Conservation (phyloP, 1,140 invertebrate species). For the Asobara japonica region DNA sequence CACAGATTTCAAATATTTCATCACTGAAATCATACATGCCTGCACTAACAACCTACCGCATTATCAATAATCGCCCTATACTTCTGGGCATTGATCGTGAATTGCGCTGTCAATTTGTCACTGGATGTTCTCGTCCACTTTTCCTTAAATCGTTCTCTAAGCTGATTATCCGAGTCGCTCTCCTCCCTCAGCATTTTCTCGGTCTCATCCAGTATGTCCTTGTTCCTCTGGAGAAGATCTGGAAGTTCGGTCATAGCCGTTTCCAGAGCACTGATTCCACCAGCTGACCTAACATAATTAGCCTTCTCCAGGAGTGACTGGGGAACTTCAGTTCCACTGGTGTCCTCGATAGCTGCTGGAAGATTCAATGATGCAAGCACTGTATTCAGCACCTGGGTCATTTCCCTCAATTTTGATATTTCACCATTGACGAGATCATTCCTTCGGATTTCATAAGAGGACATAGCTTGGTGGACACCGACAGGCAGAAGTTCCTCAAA, state of each 20-base stretch:
- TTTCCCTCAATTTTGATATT: conserved; percentile 85
- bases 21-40: no score
- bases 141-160: conserved; percentile 90
- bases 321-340: conserved; percentile 79
- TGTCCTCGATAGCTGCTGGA: conserved; percentile 95
- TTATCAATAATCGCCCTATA: conserved; percentile 94
- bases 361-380: conserved; percentile 94
- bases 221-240: conserved; percentile 88
- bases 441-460: conserved; percentile 83
- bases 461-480: conserved; percentile 88
- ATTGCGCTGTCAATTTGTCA: conserved; percentile 87
- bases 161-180: conserved; percentile 86
- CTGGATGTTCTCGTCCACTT: conserved; percentile 92
- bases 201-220: conserved; percentile 94
- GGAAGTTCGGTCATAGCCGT: conserved; percentile 84
- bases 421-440: conserved; percentile 82
- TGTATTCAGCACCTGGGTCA: conserved; percentile 90
- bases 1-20: conserved; percentile 10
- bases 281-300: conserved; percentile 73
- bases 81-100: conserved; percentile 86
- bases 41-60: conserved; percentile 84
- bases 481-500: conserved; percentile 90
- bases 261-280: conserved; percentile 73
- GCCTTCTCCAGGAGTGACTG: conserved; percentile 92
- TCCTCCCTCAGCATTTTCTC: conserved; percentile 92